Evolutionary conservation across 2,797 vertebrate species (phyloP).

Genomic region (Adrianichthys oophorus): DNA sequence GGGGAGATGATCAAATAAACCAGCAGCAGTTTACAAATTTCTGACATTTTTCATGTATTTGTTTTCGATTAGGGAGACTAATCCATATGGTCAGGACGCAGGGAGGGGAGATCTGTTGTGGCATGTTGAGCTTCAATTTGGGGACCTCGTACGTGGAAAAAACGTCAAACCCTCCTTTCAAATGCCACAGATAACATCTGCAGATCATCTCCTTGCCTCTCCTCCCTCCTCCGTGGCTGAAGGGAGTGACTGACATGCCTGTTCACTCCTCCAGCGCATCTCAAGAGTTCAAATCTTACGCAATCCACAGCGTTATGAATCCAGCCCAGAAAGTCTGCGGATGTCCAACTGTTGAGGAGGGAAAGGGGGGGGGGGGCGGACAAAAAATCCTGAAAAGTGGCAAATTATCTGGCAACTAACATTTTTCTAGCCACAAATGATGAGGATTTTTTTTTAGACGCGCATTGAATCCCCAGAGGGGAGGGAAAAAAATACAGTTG

Average conservation of each 20-base stretch:
- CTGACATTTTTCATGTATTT: not conserved
- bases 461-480: too few relatives aligned
- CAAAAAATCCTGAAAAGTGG: too few relatives aligned
- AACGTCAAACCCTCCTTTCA: not conserved
- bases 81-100: not conserved
- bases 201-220: slow-evolving; percentile 2
- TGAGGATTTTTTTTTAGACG: too few relatives aligned
- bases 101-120: not conserved
- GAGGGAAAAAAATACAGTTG: too few relatives aligned
- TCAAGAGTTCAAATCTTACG: slow-evolving; percentile 15
- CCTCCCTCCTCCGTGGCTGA: slow-evolving; percentile 26
- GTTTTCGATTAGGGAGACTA: too few relatives aligned
- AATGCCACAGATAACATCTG: slow-evolving; percentile 40
- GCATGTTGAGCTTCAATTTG: not conserved
- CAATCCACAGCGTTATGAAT: not conserved
- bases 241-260: slow-evolving; percentile 44
- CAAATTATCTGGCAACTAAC: too few relatives aligned
- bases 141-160: not conserved
- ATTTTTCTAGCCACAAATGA: too few relatives aligned
- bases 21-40: not conserved
- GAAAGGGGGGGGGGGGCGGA: not conserved
- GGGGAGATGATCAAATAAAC: not conserved
- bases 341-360: not conserved
- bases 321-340: not conserved
- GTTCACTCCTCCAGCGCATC: slow-evolving; percentile 23